These are phyloP conservation scores for Gallinago solitaria DNA, from an alignment of 2,797 vertebrate genomes.

Conservation along the genomic window DNA sequence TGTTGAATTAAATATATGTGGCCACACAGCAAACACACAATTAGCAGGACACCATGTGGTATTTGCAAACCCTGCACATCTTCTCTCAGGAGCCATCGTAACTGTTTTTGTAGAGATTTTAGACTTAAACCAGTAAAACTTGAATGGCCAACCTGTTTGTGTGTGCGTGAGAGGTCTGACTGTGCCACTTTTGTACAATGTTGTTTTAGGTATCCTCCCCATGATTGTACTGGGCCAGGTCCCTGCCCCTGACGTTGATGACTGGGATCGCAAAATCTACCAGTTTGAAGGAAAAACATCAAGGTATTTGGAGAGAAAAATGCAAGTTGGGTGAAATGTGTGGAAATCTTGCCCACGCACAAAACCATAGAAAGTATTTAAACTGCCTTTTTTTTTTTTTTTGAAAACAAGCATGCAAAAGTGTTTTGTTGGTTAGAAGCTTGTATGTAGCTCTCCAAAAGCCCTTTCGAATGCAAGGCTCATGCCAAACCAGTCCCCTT, in stretches of 20 bases:
- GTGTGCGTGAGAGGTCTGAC: neutral
- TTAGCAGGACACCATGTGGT: neutral
- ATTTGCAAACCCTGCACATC: neutral
- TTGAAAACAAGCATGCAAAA: neutral
- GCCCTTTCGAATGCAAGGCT: neutral
- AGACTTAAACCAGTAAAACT: neutral
- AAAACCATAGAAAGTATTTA: neutral
- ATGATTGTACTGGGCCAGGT: constrained; percentile 83
- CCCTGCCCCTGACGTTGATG: constrained; percentile 87
- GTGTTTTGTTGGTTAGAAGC: neutral
- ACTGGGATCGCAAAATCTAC: constrained; percentile 89
- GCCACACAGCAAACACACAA: neutral
- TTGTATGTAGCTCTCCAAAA: neutral
- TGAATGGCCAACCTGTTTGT: neutral
- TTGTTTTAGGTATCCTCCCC: constrained; percentile 82
- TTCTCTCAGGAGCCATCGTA: neutral
- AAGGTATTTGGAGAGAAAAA: constrained; percentile 79
- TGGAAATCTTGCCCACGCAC: neutral
- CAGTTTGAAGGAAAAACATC: constrained; percentile 83
- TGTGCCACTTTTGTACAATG: neutral
- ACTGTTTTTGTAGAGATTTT: neutral
- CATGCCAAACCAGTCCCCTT: neutral
- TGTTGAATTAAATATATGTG: neutral
- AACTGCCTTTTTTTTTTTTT: neutral
- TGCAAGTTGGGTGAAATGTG: neutral